phyloP scores from a whole-genome alignment of 1,140 invertebrate genomes.

The Acromyrmex heyeri region DNA sequence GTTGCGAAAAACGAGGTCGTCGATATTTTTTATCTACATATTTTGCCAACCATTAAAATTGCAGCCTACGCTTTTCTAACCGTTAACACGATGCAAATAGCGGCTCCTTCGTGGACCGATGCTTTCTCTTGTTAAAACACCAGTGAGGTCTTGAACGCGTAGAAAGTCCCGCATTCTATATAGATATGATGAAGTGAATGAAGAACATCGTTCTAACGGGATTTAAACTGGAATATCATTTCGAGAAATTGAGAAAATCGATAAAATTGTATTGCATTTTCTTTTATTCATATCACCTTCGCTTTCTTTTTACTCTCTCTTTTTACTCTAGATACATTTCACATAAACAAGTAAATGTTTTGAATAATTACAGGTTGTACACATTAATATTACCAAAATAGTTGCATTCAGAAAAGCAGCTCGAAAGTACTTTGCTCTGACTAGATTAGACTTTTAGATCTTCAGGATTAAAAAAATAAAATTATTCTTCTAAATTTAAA shows the following conservation, averaged over 20 bases:
- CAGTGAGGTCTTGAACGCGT: conserved; percentile 22
- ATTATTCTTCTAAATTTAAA: too few species aligned
- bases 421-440: too few species aligned
- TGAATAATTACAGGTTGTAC: neutral
- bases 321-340: neutral
- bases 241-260: neutral
- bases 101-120: conserved; percentile 50
- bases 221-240: neutral
- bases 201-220: conserved; percentile 17
- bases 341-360: neutral
- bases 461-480: too few species aligned
- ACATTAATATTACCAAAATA: neutral
- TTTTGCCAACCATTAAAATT: conserved; percentile 33
- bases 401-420: too few species aligned
- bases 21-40: neutral
- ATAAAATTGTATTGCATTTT: neutral
- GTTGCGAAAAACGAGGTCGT: neutral
- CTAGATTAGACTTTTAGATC: too few species aligned
- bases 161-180: conserved; percentile 45
- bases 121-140: conserved; percentile 62
- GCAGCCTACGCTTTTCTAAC: conserved; percentile 30
- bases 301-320: neutral
- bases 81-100: conserved; percentile 37
- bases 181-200: neutral
- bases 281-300: neutral